A percentile compares a stretch with the other conserved stretches of the same genome.
Conservation (phyloP, 2,888 invertebrate species). For the Mylabris sibirica region DNA sequence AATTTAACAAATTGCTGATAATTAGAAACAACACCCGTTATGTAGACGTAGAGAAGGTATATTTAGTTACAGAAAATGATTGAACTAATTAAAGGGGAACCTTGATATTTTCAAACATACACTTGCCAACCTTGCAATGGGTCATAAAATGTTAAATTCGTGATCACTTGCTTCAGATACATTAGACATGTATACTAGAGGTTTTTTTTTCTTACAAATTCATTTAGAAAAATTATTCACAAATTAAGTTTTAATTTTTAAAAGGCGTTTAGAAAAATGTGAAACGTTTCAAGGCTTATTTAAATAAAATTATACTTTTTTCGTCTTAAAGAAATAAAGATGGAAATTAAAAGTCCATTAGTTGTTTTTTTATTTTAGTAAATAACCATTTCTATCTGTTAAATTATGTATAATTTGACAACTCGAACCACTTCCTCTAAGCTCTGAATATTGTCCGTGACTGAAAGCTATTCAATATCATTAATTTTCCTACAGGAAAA, state of each 20-base stretch:
- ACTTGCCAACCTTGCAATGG: conserved; percentile 17
- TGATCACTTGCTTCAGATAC: conserved; percentile 5
- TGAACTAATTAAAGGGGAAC: conserved; percentile 21
- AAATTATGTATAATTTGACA: background rate
- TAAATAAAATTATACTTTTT: background rate
- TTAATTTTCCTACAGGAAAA: background rate
- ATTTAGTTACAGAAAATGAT: conserved; percentile 12
- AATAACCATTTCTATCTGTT: background rate
- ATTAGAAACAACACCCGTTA: background rate
- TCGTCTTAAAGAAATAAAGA: background rate
- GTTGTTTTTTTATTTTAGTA: background rate
- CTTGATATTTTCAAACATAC: conserved; percentile 18
- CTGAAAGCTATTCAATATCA: background rate
- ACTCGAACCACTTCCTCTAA: background rate
- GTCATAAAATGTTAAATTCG: conserved; percentile 24
- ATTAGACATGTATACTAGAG: background rate
- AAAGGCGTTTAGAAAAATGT: background rate
- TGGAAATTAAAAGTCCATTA: background rate
- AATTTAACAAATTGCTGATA: too few relatives aligned
- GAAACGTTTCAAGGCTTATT: background rate
- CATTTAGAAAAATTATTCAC: too few relatives aligned
- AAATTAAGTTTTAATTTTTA: too few relatives aligned
- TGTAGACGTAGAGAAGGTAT: background rate
- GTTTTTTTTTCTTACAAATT: too few relatives aligned
- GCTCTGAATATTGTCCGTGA: background rate